Evolutionary conservation across 2,113 vertebrate genomes (phyloP).

Genomic region (Protobothrops flavoviridis): DNA sequence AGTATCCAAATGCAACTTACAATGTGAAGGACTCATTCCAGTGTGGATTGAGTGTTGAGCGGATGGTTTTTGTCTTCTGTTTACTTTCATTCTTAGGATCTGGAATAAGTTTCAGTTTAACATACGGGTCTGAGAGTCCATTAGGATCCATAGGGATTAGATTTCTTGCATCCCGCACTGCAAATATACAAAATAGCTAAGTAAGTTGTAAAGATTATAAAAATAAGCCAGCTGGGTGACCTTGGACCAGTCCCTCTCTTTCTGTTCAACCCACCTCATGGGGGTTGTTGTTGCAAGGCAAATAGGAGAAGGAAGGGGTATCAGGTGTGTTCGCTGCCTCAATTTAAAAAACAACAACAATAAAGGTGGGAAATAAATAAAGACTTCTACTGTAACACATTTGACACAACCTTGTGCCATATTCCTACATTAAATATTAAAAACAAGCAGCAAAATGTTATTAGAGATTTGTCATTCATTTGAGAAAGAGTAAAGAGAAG

Average conservation of each 20-base stretch:
- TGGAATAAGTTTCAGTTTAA: constrained; percentile 96
- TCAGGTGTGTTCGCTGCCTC: background rate
- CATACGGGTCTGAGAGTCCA: constrained; percentile 93
- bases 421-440: background rate
- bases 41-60: constrained; percentile 91
- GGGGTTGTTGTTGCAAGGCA: background rate
- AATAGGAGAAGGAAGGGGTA: background rate
- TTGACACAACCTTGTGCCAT: background rate
- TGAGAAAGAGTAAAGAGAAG: background rate
- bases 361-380: background rate
- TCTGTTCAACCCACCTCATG: background rate
- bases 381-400: background rate
- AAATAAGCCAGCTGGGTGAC: background rate
- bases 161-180: constrained; percentile 93
- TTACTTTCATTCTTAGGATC: constrained; percentile 97
- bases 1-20: constrained; percentile 72
- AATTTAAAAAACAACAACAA: background rate
- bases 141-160: constrained; percentile 98
- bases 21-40: constrained; percentile 95
- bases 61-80: constrained; percentile 96
- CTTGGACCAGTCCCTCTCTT: background rate
- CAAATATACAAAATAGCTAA: constrained; percentile 25
- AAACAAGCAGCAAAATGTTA: background rate
- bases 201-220: background rate
- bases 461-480: background rate